Evolutionary conservation across 2,113 vertebrate species (phyloP), one percentile per base, ranked within the genome.

Genomic region (Tenebrosternarchus preto): DNA sequence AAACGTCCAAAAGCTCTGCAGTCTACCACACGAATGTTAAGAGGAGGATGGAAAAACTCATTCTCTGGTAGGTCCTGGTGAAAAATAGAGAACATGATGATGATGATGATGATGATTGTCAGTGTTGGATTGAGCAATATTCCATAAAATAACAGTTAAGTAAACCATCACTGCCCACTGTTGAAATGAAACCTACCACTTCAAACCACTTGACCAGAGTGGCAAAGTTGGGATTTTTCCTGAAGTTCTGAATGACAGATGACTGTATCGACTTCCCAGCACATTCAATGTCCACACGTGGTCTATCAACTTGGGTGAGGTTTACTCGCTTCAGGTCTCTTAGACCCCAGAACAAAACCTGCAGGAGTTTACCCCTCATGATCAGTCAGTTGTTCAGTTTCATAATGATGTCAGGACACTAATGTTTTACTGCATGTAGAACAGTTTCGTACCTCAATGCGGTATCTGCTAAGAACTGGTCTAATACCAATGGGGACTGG

Each of bases 141-240:
- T 72, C 50, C n/a, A 24, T 29, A 53, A 22, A 31, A 4, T 77
- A 11, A 43, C 5, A 64, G 11, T 64, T 31, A 16, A 43, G 11
- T 43, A 43, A 9, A 8, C 39, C 43, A 50, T 50, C 43, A 50
- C 15, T 50, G 43, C 0, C 19, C 4, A 17, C 0, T 33, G 29
- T 73, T 73, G 12, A 15, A 25, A 74, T 61, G 5, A 61, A 55
- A 92, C 96, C 92, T 83, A 99, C 98, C 95, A 99, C 98, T 90
- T 99, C 98, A 50, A 99, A 99, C 96, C 96, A 99, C 90, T 99
- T 99, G 80, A 99, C 97, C 71, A 99, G 87, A 4, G 95, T 98
- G 93, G 91, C 95, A 87, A 99, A 99, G 87, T 99, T 99, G 74
- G 98, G 97, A 87, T 98, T 99, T 86, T 99, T 99, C 94, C 97